Evolutionary conservation across 64 coral and sea anemone species (phyloP).

Genomic region (Hydrozoanthus tunicans): DNA sequence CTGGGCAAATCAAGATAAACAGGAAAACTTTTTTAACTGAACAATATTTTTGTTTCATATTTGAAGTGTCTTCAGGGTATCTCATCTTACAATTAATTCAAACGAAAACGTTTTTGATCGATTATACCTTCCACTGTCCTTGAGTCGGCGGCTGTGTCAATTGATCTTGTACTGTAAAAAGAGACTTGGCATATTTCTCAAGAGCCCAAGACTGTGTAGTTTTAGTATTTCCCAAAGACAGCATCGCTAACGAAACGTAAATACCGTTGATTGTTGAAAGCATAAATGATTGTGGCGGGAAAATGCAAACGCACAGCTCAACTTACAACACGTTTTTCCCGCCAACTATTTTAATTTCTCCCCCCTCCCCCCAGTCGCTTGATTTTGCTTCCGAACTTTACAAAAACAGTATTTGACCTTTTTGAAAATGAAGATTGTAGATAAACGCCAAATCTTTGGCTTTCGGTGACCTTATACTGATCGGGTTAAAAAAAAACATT

Average conservation of each 20-base stretch:
- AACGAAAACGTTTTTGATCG: neutral
- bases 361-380: neutral
- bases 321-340: neutral
- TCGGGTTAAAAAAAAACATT: no score
- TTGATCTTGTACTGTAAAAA: constrained; percentile 34
- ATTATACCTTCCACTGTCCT: constrained; percentile 88
- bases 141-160: neutral
- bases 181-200: constrained; percentile 86
- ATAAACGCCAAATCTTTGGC: no score
- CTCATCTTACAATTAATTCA: no score
- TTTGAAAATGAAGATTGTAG: no score
- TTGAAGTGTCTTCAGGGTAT: no score
- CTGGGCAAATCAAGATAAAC: no score
- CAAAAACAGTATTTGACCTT: no score
- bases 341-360: neutral
- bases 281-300: neutral
- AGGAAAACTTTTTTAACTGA: no score
- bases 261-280: neutral
- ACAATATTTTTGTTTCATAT: no score
- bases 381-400: no score
- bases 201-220: constrained; percentile 71
- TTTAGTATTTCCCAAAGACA: constrained; percentile 36
- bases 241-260: neutral
- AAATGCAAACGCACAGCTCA: no score
- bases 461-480: no score